A percentile compares a stretch with the other conserved stretches of the same genome.
Evolutionary conservation across 2,888 invertebrate genomes (phyloP).

Genomic region (Lathronympha strigana): DNA sequence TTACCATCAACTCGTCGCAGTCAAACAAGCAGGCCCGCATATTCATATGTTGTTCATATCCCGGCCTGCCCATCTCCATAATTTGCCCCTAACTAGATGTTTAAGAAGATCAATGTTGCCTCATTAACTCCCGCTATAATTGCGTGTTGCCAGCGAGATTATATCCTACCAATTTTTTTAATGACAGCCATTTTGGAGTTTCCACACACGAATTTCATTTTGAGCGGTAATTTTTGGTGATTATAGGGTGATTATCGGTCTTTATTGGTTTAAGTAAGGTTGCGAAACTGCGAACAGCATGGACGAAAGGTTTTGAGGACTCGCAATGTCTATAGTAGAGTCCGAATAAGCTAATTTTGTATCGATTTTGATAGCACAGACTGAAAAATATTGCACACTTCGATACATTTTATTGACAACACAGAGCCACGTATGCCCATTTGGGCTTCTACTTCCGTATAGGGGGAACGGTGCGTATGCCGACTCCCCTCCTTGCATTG

Average conservation of each 20-base stretch:
- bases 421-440: no score
- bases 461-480: no score
- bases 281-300: constrained; percentile 36
- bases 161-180: constrained; percentile 43
- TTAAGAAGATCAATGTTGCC: constrained; percentile 41
- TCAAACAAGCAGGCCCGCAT: background rate
- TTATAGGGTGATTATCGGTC: constrained; percentile 31
- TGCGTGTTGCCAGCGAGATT: constrained; percentile 40
- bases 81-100: constrained; percentile 40
- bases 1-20: background rate
- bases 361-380: no score
- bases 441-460: no score
- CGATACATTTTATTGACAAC: no score
- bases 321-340: background rate
- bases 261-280: constrained; percentile 41
- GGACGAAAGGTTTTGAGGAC: no score
- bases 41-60: background rate
- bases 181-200: constrained; percentile 39
- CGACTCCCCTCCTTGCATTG: no score
- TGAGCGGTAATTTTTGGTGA: constrained; percentile 33
- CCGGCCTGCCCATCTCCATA: constrained; percentile 23
- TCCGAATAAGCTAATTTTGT: no score
- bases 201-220: constrained; percentile 43
- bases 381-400: no score
- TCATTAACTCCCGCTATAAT: constrained; percentile 36